phyloP scores from a whole-genome alignment of 2,888 invertebrate genomes.

The Criorhina ranunculi region DNA sequence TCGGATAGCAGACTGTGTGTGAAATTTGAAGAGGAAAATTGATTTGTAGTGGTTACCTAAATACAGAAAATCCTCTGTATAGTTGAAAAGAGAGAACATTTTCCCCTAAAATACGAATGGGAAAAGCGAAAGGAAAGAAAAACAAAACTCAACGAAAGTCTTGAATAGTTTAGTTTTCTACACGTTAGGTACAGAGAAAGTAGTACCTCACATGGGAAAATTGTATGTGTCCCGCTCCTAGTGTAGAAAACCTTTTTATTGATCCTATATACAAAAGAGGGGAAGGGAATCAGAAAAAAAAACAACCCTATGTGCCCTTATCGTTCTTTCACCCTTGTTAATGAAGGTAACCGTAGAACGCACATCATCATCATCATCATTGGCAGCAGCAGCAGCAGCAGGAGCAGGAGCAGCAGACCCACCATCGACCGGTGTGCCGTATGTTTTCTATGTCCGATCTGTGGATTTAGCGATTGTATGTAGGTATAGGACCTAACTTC shows the following conservation, averaged over 20 bases:
- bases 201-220: conserved; percentile 54
- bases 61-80: conserved; percentile 46
- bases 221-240: conserved; percentile 52
- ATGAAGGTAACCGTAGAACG: conserved; percentile 66
- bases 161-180: conserved; percentile 68
- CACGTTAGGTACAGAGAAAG: conserved; percentile 53
- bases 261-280: conserved; percentile 57
- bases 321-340: conserved; percentile 75
- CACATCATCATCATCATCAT: conserved; percentile 61
- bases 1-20: conserved; percentile 51
- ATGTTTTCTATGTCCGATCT: conserved; percentile 69
- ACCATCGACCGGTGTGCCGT: conserved; percentile 69
- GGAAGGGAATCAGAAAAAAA: conserved; percentile 55
- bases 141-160: conserved; percentile 73
- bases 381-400: conserved; percentile 26
- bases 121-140: conserved; percentile 57
- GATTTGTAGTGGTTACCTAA: conserved; percentile 65
- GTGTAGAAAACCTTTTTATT: conserved; percentile 64
- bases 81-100: conserved; percentile 44
- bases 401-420: background rate
- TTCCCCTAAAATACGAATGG: conserved; percentile 53
- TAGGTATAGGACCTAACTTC: conserved; percentile 46
- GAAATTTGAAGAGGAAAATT: conserved; percentile 58
- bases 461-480: conserved; percentile 54
- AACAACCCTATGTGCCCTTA: conserved; percentile 68